These are phyloP conservation scores for Sesamia nonagrioides DNA, from an alignment of 1,140 invertebrate genomes.

Conservation along the genomic window DNA sequence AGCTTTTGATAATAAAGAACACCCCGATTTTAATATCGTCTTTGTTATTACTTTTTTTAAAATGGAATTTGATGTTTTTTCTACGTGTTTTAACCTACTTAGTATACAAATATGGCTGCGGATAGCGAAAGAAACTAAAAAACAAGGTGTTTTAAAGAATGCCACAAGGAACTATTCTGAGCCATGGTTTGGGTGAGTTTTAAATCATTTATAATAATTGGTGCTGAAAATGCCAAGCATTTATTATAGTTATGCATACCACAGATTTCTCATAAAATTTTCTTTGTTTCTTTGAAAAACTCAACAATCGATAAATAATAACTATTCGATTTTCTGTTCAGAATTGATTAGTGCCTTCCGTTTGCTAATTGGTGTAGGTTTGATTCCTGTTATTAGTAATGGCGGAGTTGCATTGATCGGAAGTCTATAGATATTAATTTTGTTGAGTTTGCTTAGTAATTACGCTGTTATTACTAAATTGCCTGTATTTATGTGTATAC, in stretches of 20 bases:
- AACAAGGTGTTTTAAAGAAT: neutral
- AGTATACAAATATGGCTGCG: neutral
- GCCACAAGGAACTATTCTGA: neutral
- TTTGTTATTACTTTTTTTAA: neutral
- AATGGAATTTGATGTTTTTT: neutral
- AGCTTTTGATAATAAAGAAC: neutral
- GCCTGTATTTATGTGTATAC: slow-evolving; percentile 11
- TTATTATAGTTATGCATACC: neutral
- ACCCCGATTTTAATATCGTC: neutral
- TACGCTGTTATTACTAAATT: slow-evolving; percentile 20
- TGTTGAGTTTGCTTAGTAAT: slow-evolving; percentile 18
- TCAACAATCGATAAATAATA: slow-evolving; percentile 22
- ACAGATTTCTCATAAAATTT: neutral
- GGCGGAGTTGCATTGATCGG: slow-evolving; percentile 36
- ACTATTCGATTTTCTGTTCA: neutral
- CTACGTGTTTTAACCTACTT: no score
- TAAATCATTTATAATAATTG: neutral
- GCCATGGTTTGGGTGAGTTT: neutral
- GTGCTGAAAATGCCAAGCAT: neutral
- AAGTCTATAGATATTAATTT: slow-evolving; percentile 33
- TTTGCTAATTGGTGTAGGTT: slow-evolving; percentile 22
- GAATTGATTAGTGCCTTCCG: slow-evolving; percentile 28
- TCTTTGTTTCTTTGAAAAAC: slow-evolving; percentile 5
- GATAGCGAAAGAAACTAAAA: no score
- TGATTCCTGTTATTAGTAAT: slow-evolving; percentile 29